Percentiles rank a stretch among this genome's conserved stretches.
phyloP scores from a whole-genome alignment of 2,797 vertebrate genomes.

The Mergus octosetaceus region DNA sequence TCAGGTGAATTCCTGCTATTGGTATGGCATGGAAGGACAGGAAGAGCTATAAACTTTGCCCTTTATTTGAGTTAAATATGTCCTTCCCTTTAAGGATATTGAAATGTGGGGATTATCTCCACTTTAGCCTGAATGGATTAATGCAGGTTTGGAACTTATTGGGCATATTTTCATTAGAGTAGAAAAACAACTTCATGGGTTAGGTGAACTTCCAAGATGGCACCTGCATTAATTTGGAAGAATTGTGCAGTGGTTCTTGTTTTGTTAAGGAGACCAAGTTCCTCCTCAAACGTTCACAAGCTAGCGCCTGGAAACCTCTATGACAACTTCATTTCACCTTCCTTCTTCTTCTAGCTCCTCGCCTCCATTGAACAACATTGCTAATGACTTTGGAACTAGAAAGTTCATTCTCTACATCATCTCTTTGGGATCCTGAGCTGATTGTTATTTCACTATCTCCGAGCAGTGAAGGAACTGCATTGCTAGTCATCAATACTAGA shows the following conservation, averaged over 20 bases:
- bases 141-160: background rate
- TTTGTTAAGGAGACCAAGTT: background rate
- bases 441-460: background rate
- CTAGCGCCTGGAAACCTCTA: background rate
- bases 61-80: background rate
- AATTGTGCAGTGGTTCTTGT: background rate
- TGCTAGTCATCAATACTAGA: background rate
- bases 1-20: background rate
- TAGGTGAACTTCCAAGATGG: background rate
- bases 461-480: background rate
- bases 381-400: background rate
- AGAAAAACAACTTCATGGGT: background rate
- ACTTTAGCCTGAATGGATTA: background rate
- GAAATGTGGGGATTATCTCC: background rate
- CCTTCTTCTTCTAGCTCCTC: background rate
- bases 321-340: background rate
- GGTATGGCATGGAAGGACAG: background rate
- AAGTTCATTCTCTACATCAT: background rate
- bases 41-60: background rate
- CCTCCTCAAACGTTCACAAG: background rate
- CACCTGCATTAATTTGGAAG: background rate
- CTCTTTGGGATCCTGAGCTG: background rate
- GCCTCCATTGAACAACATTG: no score
- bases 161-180: background rate
- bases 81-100: background rate